Evolutionary conservation across 1,140 invertebrate species (phyloP).

Genomic region (Solenopsis invicta): DNA sequence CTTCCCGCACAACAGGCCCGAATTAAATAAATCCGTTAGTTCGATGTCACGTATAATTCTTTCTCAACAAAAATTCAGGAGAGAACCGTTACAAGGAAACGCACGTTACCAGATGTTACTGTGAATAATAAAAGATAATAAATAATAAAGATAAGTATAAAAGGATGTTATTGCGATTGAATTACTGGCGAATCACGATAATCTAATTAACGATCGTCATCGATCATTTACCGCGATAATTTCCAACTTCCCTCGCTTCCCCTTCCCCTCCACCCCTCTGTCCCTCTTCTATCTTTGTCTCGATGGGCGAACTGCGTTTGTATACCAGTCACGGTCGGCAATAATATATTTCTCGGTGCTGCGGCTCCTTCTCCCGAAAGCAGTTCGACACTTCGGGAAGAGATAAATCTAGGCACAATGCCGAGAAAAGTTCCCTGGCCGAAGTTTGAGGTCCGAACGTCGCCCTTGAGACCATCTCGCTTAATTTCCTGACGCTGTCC

Average conservation of each 20-base stretch:
- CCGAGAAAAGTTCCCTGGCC: constrained; percentile 64
- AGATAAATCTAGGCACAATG: constrained; percentile 71
- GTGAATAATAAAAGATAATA: constrained; percentile 20
- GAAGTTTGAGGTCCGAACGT: constrained; percentile 71
- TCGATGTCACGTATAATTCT: not conserved
- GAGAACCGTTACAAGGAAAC: not conserved
- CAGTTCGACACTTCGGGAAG: constrained; percentile 71
- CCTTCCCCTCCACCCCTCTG: no score
- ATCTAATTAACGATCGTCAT: constrained; percentile 4
- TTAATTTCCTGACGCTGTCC: constrained; percentile 73
- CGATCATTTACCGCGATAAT: not conserved
- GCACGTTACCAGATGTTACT: not conserved
- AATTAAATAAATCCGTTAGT: constrained; percentile 34
- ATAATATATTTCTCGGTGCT: constrained; percentile 71
- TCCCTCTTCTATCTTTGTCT: not conserved
- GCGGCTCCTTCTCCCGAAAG: constrained; percentile 49
- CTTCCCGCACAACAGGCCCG: not conserved
- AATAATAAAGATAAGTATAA: not conserved
- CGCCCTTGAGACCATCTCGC: constrained; percentile 70
- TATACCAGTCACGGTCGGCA: constrained; percentile 57
- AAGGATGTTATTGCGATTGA: not conserved
- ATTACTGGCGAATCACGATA: not conserved
- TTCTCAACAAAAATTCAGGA: not conserved
- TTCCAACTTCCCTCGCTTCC: not conserved
- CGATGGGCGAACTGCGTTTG: constrained; percentile 27